Evolutionary conservation across 1,140 invertebrate species (phyloP), one percentile per base, ranked within the genome.

Genomic region (Drosophila miranda): DNA sequence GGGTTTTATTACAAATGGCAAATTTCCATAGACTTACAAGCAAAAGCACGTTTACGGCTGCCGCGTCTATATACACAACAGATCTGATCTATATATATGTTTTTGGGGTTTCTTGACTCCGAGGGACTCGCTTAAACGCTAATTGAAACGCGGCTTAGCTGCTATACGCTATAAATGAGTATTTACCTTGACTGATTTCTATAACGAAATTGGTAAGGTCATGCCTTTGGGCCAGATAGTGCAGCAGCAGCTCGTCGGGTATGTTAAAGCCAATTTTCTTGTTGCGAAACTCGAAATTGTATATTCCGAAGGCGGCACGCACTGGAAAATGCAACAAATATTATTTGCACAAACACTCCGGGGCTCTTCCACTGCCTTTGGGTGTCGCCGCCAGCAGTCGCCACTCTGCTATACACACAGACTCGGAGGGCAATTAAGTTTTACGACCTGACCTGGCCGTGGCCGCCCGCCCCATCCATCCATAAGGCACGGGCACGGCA

Each of bases 171-270:
- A 49, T 4, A 9, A 8, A 43, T 46, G 41, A 44, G 53, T 57
- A 90, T 72, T 89, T 83, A 90, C 89, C 89, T 83, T 90, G 89
- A 45, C 79, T 89, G 67, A 90, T 87, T 79, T 90, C 89, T 83
- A 90, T 90, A 74, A 90, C 89, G 81, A 90, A 90, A 79, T 90
- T 90, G 66, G 89, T 90, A 55, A 90, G 82, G 70, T 90, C 89
- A 56, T 89, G 88, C 21, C 89, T 64, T 67, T 90, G 89, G 42
- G 84, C 89, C 82, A 90, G 72, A 54, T 90, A 90, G 49, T 90
- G 78, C 30, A 90, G 70, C 69, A 90, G 50, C 49, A 90, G 81
- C 21, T 90, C 89, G 64, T 90, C 89, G 42, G 89, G 89, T 66
- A 90, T 90, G 51, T 89, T 90, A 54, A 90, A 90, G 54, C 89